Evolutionary conservation across 2,797 vertebrate genomes (phyloP).

Genomic region (Passerculus sandwichensis): DNA sequence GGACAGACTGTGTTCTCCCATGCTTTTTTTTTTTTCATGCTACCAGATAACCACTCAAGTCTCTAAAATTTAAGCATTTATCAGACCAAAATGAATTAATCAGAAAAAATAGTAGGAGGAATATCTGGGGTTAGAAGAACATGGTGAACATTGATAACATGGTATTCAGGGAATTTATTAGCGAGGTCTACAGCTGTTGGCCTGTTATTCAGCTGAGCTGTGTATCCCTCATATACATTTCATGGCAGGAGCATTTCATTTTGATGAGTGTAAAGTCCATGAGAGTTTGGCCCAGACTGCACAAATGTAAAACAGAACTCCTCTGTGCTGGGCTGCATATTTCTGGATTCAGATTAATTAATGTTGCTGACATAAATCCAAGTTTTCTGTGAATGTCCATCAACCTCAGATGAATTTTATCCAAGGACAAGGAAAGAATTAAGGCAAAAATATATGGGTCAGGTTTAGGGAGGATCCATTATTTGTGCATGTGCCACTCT

Average conservation of each 20-base stretch:
- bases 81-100: not conserved
- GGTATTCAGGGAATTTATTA: constrained; percentile 63
- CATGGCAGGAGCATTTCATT: constrained; percentile 50
- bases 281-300: constrained; percentile 22
- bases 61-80: not conserved
- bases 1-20: accelerated
- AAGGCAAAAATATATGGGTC: not conserved
- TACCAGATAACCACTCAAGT: not conserved
- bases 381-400: constrained; percentile 25
- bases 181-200: constrained; percentile 63
- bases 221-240: constrained; percentile 50
- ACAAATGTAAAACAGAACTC: constrained; percentile 49
- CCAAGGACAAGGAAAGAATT: not conserved
- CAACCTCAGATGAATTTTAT: constrained; percentile 27
- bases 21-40: not conserved
- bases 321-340: constrained; percentile 40
- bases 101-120: not conserved
- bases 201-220: constrained; percentile 36
- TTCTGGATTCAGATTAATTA: constrained; percentile 63
- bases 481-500: not conserved
- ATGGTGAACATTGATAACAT: constrained; percentile 30
- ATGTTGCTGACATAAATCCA: constrained; percentile 52
- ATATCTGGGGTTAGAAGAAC: not conserved
- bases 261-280: constrained; percentile 48
- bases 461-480: not conserved